Conservation (phyloP, 2,113 vertebrate genomes). For the Ophiodon elongatus region DNA sequence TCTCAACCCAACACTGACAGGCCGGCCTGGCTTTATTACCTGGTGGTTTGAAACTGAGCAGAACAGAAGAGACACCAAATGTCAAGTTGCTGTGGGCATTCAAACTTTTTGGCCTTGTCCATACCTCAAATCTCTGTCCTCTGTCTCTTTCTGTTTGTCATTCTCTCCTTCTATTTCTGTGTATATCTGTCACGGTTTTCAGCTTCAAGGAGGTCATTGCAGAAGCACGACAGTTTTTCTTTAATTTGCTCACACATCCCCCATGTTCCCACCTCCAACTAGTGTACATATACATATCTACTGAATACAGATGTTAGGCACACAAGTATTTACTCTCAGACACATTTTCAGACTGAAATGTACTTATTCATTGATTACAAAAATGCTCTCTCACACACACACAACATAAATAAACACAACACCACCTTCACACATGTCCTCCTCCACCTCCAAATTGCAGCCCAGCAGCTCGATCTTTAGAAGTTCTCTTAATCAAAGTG, state of each 20-base stretch:
- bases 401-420: constrained; percentile 30
- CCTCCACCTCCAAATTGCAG: constrained; percentile 85
- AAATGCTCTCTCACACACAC: constrained; percentile 13
- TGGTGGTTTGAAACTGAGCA: constrained; percentile 41
- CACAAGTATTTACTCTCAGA: background rate
- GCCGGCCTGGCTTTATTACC: constrained; percentile 37
- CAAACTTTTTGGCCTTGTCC: constrained; percentile 57
- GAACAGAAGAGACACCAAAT: constrained; percentile 45
- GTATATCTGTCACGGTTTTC: constrained; percentile 41
- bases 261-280: background rate
- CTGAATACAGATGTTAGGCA: background rate
- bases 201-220: constrained; percentile 80
- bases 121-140: constrained; percentile 7
- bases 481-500: constrained; percentile 98
- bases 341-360: background rate
- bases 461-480: constrained; percentile 86
- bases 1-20: constrained; percentile 46
- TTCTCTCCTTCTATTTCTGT: background rate
- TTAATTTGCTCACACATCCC: background rate
- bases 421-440: constrained; percentile 81
- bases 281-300: background rate
- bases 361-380: background rate
- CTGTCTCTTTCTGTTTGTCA: constrained; percentile 22
- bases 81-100: constrained; percentile 52
- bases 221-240: constrained; percentile 57